A percentile compares a stretch with the other conserved stretches of the same genome.
Evolutionary conservation across 2,113 vertebrate species (phyloP).

Genomic region (Mystacornis crossleyi): DNA sequence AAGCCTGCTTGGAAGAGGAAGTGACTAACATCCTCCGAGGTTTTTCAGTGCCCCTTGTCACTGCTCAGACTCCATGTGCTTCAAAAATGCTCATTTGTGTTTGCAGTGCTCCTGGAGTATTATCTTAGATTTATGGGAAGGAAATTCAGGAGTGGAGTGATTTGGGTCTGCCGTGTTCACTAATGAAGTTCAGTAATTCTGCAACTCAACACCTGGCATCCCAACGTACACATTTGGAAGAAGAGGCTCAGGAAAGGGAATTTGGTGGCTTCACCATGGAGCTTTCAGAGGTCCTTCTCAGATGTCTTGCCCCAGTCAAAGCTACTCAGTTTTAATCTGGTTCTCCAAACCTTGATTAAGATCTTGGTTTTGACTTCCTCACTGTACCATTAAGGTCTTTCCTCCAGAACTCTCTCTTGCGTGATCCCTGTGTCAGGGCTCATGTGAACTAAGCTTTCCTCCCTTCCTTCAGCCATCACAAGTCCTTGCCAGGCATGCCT

Average conservation of each 20-base stretch:
- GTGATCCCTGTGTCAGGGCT: neutral
- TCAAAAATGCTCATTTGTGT: neutral
- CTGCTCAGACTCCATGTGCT: neutral
- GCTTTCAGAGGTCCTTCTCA: neutral
- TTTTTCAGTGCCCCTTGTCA: neutral
- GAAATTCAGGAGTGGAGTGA: neutral
- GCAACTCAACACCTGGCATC: neutral
- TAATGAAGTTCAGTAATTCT: neutral
- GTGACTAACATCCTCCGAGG: neutral
- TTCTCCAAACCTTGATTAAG: neutral
- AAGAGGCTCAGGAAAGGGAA: neutral
- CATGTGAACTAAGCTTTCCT: neutral
- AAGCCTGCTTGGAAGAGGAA: neutral
- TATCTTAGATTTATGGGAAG: neutral
- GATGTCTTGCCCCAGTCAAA: neutral
- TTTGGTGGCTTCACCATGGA: neutral
- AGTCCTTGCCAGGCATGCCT: neutral
- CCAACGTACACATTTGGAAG: neutral
- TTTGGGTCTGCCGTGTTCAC: rapidly evolving
- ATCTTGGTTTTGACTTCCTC: neutral
- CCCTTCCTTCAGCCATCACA: neutral
- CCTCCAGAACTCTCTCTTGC: neutral
- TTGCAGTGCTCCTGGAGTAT: neutral
- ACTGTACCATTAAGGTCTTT: neutral
- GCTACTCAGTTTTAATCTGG: neutral